Base-by-base conservation (phyloP, 2,113 vertebrate genomes). In the Centropus bengalensis region DNA sequence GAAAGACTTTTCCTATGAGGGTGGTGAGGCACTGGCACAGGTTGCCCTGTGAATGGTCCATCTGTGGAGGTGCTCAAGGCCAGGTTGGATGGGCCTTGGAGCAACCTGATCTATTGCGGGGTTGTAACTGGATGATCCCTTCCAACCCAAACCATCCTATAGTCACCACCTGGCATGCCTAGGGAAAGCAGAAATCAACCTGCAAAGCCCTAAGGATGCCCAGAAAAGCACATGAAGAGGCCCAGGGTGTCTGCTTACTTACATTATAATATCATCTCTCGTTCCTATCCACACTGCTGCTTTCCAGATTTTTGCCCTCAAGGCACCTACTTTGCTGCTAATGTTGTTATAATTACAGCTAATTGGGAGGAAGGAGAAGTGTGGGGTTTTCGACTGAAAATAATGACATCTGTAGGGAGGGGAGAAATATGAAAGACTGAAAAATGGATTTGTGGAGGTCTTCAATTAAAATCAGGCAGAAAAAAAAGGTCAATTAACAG, bases 271-370 rank as follows among this genome's bases (percentile, higher is more conserved):
- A 52, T 38, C 63, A 33, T 91, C 59, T 91, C 67, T 74, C 55
- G 27, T 80, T 80, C 42, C 56, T 49, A 80, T 85, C 67, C 60
- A 40, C 44, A 32, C 33, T 73, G 45, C 92, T 77, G 88, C 82
- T 92, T 90, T 86, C 88, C 91, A 96, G 88, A 96, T 91, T 96
- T 94, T 95, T 96, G 68, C 94, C 94, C 94, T 86, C 16, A 5
- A 83, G 93, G 64, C 87, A 82, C 64, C 82, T 78, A 71, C 68
- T 96, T 88, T 88, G 73, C 56, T 40, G 55, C 82, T 93, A 88
- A 91, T 95, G 90, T 89, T 86, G 38, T 86, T 96, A 83, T 93
- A 96, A 96, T 93, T 93, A 86, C 52, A 82, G 85, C 64, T 95
- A 94, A 89, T 95, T 95, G 82, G 85, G 88, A 83, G 71, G 67